These are phyloP conservation scores for Oedothorax gibbosus DNA, from an alignment of 1,140 invertebrate species.

Conservation along the genomic window DNA sequence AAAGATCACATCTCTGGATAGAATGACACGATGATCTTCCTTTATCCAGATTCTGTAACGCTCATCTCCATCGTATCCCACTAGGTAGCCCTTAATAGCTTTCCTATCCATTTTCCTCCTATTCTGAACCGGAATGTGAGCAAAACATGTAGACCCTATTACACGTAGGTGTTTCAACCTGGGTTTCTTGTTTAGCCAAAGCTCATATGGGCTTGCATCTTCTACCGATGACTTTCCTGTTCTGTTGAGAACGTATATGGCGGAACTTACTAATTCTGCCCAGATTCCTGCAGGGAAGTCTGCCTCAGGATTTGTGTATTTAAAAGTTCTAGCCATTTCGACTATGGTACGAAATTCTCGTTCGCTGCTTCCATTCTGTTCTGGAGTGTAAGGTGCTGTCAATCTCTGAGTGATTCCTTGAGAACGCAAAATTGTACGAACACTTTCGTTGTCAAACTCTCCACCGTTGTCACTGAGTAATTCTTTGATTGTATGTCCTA, in stretches of 20 bases:
- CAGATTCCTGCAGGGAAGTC: constrained; percentile 13
- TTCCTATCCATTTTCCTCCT: constrained; percentile 52
- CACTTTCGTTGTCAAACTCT: constrained; percentile 35
- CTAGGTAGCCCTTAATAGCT: constrained; percentile 10
- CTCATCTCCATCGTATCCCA: constrained; percentile 52
- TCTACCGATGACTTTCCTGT: constrained; percentile 31
- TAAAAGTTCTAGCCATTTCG: constrained; percentile 37
- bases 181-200: constrained; percentile 13
- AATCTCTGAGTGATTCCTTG: constrained; percentile 23
- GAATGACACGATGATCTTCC: not conserved
- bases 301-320: constrained; percentile 5
- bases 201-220: not conserved
- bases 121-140: constrained; percentile 25
- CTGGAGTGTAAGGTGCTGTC: constrained; percentile 45
- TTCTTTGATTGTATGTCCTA: constrained; percentile 13
- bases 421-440: not conserved
- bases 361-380: constrained; percentile 51
- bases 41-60: constrained; percentile 24
- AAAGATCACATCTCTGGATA: constrained; percentile 21
- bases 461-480: constrained; percentile 48
- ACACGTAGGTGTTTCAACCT: constrained; percentile 34
- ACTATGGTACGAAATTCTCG: constrained; percentile 33
- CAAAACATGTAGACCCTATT: constrained; percentile 37
- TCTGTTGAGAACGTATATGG: constrained; percentile 9
- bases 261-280: not conserved